phyloP scores from a whole-genome alignment of 2,113 vertebrate species.

The Leiothrix lutea region DNA sequence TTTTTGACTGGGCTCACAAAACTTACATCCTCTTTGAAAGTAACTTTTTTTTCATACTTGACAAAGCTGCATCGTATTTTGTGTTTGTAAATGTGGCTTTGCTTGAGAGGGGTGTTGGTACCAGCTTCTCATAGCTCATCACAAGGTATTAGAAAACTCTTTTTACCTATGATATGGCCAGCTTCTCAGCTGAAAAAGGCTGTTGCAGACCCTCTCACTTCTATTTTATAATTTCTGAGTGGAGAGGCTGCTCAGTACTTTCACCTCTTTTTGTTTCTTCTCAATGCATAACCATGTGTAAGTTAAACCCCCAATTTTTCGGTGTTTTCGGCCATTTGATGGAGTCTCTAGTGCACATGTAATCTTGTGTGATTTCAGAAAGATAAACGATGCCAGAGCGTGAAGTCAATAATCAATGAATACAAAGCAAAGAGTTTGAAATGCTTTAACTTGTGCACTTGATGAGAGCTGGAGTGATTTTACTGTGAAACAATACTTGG shows the following conservation, averaged over 20 bases:
- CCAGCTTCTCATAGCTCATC: not conserved
- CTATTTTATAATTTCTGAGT: not conserved
- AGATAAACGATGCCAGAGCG: not conserved
- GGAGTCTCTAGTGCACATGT: not conserved
- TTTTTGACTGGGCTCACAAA: not conserved
- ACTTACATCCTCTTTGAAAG: not conserved
- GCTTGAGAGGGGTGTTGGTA: not conserved
- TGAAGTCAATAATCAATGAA: not conserved
- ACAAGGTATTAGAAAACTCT: not conserved
- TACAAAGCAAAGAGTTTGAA: not conserved
- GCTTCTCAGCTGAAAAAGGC: not conserved
- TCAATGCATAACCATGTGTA: not conserved
- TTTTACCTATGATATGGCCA: not conserved
- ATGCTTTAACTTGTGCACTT: not conserved
- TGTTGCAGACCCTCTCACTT: not conserved
- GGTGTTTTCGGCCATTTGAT: not conserved
- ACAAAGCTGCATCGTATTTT: not conserved
- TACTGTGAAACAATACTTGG: not conserved
- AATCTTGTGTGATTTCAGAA: not conserved
- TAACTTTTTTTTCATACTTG: not conserved
- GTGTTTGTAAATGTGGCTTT: not conserved
- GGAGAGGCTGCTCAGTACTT: not conserved
- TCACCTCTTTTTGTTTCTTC: not conserved
- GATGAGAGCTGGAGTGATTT: not conserved
- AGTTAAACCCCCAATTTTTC: not conserved